Conservation (phyloP, 2,797 vertebrate species). For the Rhadinocentrus ornatus region DNA sequence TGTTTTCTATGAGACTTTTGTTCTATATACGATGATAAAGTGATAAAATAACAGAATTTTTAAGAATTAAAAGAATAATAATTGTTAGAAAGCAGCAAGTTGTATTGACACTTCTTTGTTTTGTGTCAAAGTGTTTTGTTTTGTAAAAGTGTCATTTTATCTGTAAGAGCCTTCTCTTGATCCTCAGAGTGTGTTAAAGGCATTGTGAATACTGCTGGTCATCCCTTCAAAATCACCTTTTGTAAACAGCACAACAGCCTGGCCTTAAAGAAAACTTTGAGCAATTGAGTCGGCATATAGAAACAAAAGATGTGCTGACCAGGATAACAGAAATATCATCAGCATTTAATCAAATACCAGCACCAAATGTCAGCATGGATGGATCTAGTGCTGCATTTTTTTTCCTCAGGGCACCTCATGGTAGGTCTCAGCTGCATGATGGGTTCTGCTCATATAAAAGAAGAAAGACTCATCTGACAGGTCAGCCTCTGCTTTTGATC, state of each 20-base stretch:
- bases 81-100: neutral
- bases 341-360: slow-evolving; percentile 29
- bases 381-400: slow-evolving; percentile 25
- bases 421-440: slow-evolving; percentile 23
- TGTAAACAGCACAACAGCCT: slow-evolving; percentile 1
- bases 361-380: slow-evolving; percentile 24
- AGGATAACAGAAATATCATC: slow-evolving; percentile 41
- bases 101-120: neutral
- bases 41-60: no score
- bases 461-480: slow-evolving; percentile 21
- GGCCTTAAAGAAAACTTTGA: slow-evolving; percentile 30
- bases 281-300: slow-evolving; percentile 35
- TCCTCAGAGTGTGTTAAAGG: neutral
- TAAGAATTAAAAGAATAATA: no score
- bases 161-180: neutral
- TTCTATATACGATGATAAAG: no score
- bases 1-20: no score
- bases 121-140: no score
- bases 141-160: neutral
- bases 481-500: neutral
- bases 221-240: slow-evolving; percentile 22
- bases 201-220: neutral
- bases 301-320: slow-evolving; percentile 7
- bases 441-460: neutral
- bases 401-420: slow-evolving; percentile 23